phyloP scores from a whole-genome alignment of 2,888 invertebrate genomes.

The Galerucella calmariensis region DNA sequence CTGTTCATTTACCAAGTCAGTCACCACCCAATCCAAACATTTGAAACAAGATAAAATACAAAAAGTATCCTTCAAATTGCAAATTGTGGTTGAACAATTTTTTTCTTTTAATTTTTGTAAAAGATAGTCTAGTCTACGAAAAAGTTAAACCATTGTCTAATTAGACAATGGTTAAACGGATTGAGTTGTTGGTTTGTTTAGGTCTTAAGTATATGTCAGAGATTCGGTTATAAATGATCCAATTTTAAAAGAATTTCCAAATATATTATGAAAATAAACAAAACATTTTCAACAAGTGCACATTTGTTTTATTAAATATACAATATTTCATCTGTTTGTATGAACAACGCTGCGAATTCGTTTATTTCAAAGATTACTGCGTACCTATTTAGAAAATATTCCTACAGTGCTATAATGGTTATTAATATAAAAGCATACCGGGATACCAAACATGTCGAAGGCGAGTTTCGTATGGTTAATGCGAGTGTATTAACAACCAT shows the following conservation, averaged over 20 bases:
- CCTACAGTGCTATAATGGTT: neutral
- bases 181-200: neutral
- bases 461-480: too few species aligned
- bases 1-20: too few species aligned
- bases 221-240: neutral
- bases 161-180: neutral
- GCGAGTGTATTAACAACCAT: too few species aligned
- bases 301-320: neutral
- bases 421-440: too few species aligned
- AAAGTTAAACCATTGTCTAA: too few species aligned
- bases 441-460: too few species aligned
- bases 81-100: too few species aligned
- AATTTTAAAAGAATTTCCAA: neutral
- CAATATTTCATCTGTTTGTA: slow-evolving; percentile 2
- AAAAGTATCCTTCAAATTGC: too few species aligned
- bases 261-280: neutral
- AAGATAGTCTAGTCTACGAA: neutral
- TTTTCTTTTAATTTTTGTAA: neutral
- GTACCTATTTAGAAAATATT: neutral
- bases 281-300: neutral
- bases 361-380: neutral
- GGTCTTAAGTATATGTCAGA: neutral
- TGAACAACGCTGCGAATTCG: neutral
- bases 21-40: too few species aligned
- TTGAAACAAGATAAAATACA: too few species aligned